Conservation (phyloP, 2,113 vertebrate genomes). For the Callorhinus ursinus region DNA sequence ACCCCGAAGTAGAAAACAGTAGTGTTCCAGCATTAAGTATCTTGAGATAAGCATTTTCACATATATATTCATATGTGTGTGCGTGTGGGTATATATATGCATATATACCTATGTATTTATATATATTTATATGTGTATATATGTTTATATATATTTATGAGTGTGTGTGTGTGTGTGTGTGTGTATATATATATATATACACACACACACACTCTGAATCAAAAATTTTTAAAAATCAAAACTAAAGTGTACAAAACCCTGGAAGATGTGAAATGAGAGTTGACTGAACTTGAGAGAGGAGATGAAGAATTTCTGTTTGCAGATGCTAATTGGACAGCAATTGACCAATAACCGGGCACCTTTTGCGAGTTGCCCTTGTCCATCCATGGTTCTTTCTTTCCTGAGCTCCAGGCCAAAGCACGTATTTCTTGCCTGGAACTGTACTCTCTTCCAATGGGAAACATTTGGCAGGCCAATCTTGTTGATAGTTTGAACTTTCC, state of each 20-base stretch:
- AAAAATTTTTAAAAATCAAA: not conserved
- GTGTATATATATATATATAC: not conserved
- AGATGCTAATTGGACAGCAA: no score
- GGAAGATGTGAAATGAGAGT: not conserved
- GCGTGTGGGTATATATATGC: accelerated
- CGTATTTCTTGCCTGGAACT: not conserved
- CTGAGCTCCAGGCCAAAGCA: not conserved
- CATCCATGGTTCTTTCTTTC: not conserved
- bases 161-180: no score
- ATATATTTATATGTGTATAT: not conserved
- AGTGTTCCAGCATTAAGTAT: not conserved
- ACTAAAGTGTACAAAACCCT: not conserved
- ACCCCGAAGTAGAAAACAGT: not conserved
- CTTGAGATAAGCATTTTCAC: not conserved
- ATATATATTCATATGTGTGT: not conserved
- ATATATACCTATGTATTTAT: no score
- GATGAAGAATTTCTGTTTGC: not conserved
- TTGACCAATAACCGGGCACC: not conserved
- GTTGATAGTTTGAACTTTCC: not conserved
- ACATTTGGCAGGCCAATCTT: not conserved
- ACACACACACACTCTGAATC: no score
- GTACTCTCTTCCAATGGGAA: not conserved
- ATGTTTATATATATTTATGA: not conserved
- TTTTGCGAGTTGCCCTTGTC: not conserved
- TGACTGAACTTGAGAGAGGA: not conserved